Conservation (phyloP, 2,888 invertebrate species). For the Esperia sulphurella region DNA sequence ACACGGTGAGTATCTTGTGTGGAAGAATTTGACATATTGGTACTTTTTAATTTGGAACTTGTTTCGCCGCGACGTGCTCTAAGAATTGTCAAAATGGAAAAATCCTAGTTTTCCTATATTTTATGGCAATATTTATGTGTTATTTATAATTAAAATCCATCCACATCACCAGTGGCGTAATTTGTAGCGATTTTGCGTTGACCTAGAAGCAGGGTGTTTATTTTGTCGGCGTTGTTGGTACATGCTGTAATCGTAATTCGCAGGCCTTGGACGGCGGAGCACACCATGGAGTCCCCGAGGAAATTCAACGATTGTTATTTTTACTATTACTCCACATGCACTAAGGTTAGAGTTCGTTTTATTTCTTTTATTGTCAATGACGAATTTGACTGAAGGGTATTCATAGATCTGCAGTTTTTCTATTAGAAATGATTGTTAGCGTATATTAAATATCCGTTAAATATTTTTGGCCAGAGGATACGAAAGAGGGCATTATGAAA, state of each 20-base stretch:
- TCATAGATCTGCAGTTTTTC: background rate
- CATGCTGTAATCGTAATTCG: slow-evolving; percentile 41
- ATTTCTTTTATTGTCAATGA: background rate
- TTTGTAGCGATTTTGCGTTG: slow-evolving; percentile 26
- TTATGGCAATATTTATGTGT: slow-evolving; percentile 36
- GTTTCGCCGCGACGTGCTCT: slow-evolving; percentile 63
- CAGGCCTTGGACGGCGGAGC: slow-evolving; percentile 60
- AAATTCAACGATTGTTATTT: slow-evolving; percentile 93
- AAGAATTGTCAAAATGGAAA: slow-evolving; percentile 68
- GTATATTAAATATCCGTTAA: too few relatives aligned
- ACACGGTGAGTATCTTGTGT: slow-evolving; percentile 57
- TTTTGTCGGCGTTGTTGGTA: slow-evolving; percentile 34
- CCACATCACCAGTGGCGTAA: slow-evolving; percentile 22
- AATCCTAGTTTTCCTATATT: slow-evolving; percentile 44
- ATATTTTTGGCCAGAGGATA: too few relatives aligned
- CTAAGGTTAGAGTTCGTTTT: slow-evolving; percentile 80
- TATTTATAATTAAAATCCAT: slow-evolving; percentile 26
- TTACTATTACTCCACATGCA: slow-evolving; percentile 92
- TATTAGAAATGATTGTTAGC: background rate
- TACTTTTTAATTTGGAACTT: slow-evolving; percentile 48
- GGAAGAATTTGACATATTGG: slow-evolving; percentile 31
- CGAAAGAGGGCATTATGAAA: too few relatives aligned
- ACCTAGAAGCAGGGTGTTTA: slow-evolving; percentile 22
- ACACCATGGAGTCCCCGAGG: slow-evolving; percentile 83
- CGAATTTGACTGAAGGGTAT: slow-evolving; percentile 6